Evolutionary conservation across 2,888 invertebrate genomes (phyloP), one percentile per base, ranked within the genome.

Genomic region (Macropis europaea): DNA sequence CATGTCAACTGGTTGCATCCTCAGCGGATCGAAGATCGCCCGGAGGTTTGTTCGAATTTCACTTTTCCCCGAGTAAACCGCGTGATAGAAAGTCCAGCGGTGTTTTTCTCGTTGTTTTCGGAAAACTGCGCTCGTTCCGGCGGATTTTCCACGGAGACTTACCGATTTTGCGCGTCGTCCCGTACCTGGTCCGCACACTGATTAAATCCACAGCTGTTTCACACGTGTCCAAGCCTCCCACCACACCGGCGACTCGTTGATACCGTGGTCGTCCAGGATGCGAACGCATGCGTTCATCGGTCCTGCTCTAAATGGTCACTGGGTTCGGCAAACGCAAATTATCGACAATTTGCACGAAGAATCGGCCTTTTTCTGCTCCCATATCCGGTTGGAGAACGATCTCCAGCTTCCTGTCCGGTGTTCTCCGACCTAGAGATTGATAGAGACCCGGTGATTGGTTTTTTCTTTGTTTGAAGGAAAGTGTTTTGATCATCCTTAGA

Each of bases 271-370:
- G 28, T 43, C 59, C 66, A 64, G 72, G 57, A 57, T 63, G 59
- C 54, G 40, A 75, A 79, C 72, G 79, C 70, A 78, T 78, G 70
- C 68, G 78, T n/a, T n/a, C n/a, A n/a, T 79, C 45, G 26, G n/a
- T 40, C 26, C 43, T 50, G 26, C 15, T 36, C n/a, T 48, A 32
- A 64, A 72, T 56, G 67, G 24, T 15, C 61, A 28, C 15, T 56
- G 61, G 50, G 63, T 62, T 72, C 19, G 60, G 57, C 50, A 34
- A 34, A 56, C 45, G 22, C 19, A 42, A 38, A 77, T 78, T 56
- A 61, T 52, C 42, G 22, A 6, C 69, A 59, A 75, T 78, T 75
- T 42, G 54, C 13, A 32, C 7, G 40, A 53, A 40, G 60, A 78
- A 48, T 67, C 26, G 34, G 0, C 15, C 36, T 40, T 26, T 53